Evolutionary conservation across 1,140 invertebrate species (phyloP), one percentile per base, ranked within the genome.

Genomic region (Drosophila oshimai): DNA sequence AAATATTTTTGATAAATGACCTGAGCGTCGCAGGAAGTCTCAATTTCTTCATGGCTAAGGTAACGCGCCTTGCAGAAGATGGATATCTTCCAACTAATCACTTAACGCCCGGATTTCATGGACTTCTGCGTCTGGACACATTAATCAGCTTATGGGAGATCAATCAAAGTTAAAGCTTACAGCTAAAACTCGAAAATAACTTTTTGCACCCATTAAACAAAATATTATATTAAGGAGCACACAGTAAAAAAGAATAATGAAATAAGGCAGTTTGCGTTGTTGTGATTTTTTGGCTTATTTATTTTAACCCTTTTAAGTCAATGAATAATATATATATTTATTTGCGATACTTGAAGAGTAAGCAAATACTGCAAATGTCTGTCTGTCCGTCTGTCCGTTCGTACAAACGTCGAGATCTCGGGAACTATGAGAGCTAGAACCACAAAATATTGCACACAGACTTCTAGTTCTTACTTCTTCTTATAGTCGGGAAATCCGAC

Each of bases 71-170:
- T 18, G 26, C 24, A 28, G 39, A 42, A 31, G 39, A 57, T 29
- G 58, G 34, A 57, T 70, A 57, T 45, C 41, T 55, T 22, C 15
- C 41, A 34, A 49, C 68, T 78, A 78, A 78, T 79, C 60, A 68
- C 47, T 78, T 50, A 44, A 24, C 26, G 13, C 58, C 10, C 7
- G 18, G 50, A 31, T 44, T 44, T 26, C 26, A 15, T 44, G 13
- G 31, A 45, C 20, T 71, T 18, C 33, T 24, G 17, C 22, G 26
- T 24, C 17, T 26, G 31, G 28, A 22, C 22, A 54, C 62, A 78
- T 74, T 71, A 79, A 79, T 79, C 74, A 86, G 79, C 57, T 74
- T 22, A 37, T 31, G 31, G 39, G 58, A 13, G 34, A 76, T 83
- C 76, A 80, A 80, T 80, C 78, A 81, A 81, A 57, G 44, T 26